phyloP scores from a whole-genome alignment of 2,888 invertebrate species.

The Hemistola chrysoprasaria region DNA sequence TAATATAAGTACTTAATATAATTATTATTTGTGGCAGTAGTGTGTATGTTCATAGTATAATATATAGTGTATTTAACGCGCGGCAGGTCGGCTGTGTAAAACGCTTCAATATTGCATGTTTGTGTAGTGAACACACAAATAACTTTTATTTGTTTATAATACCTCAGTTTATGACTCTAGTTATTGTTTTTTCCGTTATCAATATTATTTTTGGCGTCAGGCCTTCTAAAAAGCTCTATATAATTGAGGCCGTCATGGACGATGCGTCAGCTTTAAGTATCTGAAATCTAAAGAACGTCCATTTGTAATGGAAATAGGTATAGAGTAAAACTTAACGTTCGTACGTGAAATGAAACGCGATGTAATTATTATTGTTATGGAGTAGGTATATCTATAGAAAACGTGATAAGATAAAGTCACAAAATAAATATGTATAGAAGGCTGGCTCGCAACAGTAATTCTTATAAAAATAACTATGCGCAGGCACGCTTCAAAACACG shows the following conservation, averaged over 20 bases:
- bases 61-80: constrained; percentile 60
- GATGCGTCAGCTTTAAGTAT: constrained; percentile 54
- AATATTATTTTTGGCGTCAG: constrained; percentile 64
- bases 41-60: constrained; percentile 56
- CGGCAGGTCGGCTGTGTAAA: constrained; percentile 66
- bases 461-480: no score
- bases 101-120: constrained; percentile 74
- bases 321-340: constrained; percentile 30
- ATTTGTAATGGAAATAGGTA: constrained; percentile 44
- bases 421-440: no score
- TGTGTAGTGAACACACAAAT: constrained; percentile 68
- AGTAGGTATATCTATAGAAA: constrained; percentile 35
- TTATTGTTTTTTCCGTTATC: constrained; percentile 60
- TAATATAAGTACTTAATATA: constrained; percentile 59
- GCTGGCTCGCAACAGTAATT: no score
- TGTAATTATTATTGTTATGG: constrained; percentile 35
- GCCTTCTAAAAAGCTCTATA: constrained; percentile 52
- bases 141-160: constrained; percentile 77
- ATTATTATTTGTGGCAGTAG: constrained; percentile 78
- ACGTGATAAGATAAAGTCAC: constrained; percentile 46
- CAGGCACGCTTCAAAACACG: no score
- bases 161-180: constrained; percentile 59
- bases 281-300: constrained; percentile 51
- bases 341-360: constrained; percentile 21
- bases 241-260: constrained; percentile 37